These are phyloP conservation scores for Clarias platycephalus DNA, from an alignment of 2,797 vertebrate species.

Conservation along the genomic window DNA sequence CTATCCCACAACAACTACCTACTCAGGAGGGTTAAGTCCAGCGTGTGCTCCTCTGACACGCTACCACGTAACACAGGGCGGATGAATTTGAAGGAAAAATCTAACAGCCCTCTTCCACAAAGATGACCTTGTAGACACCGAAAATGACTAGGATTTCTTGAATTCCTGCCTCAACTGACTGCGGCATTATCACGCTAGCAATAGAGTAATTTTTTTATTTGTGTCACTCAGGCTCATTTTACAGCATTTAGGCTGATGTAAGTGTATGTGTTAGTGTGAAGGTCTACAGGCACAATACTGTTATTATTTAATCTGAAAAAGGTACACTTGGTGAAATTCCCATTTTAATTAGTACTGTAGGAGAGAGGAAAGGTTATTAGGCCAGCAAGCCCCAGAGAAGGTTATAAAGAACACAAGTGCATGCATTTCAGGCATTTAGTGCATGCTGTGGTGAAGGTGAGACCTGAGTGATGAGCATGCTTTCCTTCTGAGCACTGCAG, in stretches of 20 bases:
- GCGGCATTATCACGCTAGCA: background rate
- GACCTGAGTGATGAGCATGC: background rate
- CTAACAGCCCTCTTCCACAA: background rate
- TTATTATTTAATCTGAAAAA: background rate
- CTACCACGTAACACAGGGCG: background rate
- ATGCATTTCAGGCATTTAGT: constrained; percentile 1
- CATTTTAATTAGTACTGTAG: background rate
- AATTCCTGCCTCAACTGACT: background rate
- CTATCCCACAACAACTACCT: background rate
- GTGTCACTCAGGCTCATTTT: background rate
- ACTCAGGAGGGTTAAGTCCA: background rate
- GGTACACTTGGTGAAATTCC: background rate
- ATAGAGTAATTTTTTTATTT: background rate
- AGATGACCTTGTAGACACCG: background rate
- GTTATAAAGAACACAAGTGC: background rate
- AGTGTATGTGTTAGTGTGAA: background rate
- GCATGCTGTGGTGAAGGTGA: background rate
- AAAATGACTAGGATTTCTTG: background rate
- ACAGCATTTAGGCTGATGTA: background rate
- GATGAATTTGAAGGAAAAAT: background rate
- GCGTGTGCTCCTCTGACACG: background rate
- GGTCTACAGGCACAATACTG: background rate
- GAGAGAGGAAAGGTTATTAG: constrained; percentile 15
- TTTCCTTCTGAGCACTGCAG: background rate
- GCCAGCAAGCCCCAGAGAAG: constrained; percentile 13